phyloP scores from a whole-genome alignment of 2,797 vertebrate species.

The Girardinus metallicus region DNA sequence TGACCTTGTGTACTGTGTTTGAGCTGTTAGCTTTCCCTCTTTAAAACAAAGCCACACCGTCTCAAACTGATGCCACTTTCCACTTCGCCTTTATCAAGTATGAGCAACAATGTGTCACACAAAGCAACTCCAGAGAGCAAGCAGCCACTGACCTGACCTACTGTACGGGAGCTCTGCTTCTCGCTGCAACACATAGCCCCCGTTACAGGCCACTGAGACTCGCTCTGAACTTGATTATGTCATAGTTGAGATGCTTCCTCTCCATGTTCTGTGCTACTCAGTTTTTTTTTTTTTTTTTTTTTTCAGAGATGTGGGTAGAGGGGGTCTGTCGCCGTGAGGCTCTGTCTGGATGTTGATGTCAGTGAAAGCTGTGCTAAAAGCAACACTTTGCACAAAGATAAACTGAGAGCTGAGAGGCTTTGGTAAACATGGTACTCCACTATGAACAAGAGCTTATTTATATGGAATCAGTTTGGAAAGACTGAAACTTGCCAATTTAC shows the following conservation, averaged over 20 bases:
- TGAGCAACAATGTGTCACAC: not conserved
- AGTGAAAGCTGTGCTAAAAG: slow-evolving; percentile 21
- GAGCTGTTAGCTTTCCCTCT: not conserved
- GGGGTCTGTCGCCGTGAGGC: not conserved
- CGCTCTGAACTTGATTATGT: slow-evolving; percentile 28
- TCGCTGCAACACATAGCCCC: not conserved
- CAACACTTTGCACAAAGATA: slow-evolving; percentile 13
- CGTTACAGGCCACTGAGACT: not conserved
- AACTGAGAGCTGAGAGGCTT: not conserved
- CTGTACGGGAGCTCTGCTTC: slow-evolving; percentile 5
- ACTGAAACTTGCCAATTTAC: not conserved
- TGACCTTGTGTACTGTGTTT: not conserved
- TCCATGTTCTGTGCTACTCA: not conserved
- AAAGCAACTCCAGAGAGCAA: not conserved
- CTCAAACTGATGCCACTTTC: not conserved
- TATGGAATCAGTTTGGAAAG: not conserved
- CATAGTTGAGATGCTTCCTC: slow-evolving; percentile 23
- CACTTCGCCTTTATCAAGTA: not conserved
- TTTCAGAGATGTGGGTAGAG: not conserved
- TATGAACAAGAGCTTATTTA: not conserved
- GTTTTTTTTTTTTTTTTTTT: not conserved
- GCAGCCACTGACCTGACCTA: not conserved
- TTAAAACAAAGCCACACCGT: not conserved
- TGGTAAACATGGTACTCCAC: not conserved
- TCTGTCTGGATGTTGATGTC: not conserved